phyloP scores from a whole-genome alignment of 2,888 invertebrate genomes.

The Agrotis segetum region DNA sequence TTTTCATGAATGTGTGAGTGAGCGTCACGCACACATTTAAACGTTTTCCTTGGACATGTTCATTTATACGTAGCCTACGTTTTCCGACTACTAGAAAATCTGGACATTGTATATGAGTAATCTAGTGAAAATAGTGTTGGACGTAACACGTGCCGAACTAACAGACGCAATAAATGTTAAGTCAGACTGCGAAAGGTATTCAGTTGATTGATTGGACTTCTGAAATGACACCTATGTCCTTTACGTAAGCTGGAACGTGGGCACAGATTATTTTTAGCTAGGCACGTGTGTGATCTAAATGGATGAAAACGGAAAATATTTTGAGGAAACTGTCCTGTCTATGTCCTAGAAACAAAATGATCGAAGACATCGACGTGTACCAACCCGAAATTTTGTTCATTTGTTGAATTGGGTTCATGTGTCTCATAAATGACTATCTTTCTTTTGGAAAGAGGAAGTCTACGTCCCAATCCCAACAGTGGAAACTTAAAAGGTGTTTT shows the following conservation, averaged over 20 bases:
- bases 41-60: no score
- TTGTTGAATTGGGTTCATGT: background rate
- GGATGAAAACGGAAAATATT: background rate
- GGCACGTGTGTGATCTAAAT: background rate
- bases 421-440: background rate
- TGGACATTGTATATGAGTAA: no score
- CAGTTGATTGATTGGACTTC: constrained; percentile 8
- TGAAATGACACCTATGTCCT: constrained; percentile 3
- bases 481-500: background rate
- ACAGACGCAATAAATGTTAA: constrained; percentile 26
- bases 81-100: no score
- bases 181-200: constrained; percentile 2
- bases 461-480: no score
- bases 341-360: background rate
- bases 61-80: no score
- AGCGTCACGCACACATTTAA: no score
- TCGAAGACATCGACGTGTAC: background rate
- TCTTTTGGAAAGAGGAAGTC: background rate
- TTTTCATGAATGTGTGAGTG: no score
- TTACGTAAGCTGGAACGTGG: background rate
- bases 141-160: background rate
- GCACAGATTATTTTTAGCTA: background rate
- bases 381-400: background rate
- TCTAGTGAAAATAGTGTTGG: background rate
- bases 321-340: background rate